Percentiles rank a stretch among this genome's conserved stretches.
These are phyloP conservation scores for Heteractis magnifica DNA, from an alignment of 92 coral and sea anemone species.

Conservation along the genomic window DNA sequence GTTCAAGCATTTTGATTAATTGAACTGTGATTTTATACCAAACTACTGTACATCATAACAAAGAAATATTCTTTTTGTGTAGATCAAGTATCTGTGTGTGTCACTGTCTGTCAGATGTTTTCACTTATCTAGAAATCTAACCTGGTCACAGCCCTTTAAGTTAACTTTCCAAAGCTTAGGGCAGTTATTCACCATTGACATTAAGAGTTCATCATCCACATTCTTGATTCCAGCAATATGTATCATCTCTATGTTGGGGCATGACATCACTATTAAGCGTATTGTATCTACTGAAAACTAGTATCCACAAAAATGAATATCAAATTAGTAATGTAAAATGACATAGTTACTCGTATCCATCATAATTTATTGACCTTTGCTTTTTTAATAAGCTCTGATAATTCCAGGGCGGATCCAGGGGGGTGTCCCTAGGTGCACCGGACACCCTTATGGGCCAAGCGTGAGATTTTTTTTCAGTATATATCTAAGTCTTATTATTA, in stretches of 20 bases:
- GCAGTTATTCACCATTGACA: slow-evolving; percentile 65
- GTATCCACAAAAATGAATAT: neutral
- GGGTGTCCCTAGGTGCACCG: too few relatives aligned
- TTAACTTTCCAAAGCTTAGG: slow-evolving; percentile 49
- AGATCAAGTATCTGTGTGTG: too few relatives aligned
- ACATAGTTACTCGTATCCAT: neutral
- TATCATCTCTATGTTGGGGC: slow-evolving; percentile 51
- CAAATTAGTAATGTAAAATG: neutral
- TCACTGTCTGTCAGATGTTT: neutral
- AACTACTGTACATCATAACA: too few relatives aligned
- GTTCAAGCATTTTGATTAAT: too few relatives aligned
- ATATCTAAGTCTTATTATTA: too few relatives aligned
- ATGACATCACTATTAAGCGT: slow-evolving; percentile 48
- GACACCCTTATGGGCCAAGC: too few relatives aligned
- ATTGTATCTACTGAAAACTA: slow-evolving; percentile 76
- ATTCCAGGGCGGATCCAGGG: too few relatives aligned
- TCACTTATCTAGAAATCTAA: neutral
- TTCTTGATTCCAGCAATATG: slow-evolving; percentile 66
- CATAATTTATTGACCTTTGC: too few relatives aligned
- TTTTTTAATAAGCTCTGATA: too few relatives aligned
- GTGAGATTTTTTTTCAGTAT: too few relatives aligned
- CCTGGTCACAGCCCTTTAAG: slow-evolving; percentile 79
- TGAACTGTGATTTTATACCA: too few relatives aligned
- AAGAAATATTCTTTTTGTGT: too few relatives aligned
- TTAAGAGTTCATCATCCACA: slow-evolving; percentile 66